phyloP scores from a whole-genome alignment of 1,140 invertebrate genomes.

The Geopemphigus sp. region DNA sequence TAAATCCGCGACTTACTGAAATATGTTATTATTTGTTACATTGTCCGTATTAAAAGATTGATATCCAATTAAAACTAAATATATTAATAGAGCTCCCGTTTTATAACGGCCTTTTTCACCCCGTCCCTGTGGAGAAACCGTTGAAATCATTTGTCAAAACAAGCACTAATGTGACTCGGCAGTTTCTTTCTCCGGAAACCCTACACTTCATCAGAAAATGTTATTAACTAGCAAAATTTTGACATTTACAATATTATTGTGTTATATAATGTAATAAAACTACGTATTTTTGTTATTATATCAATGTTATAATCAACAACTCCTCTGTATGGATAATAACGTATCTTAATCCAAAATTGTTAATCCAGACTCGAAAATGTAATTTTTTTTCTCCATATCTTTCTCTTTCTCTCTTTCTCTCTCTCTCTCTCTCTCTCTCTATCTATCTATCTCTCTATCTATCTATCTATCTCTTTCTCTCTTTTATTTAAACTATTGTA shows the following conservation, averaged over 20 bases:
- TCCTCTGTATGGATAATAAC: not conserved
- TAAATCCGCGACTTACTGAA: not conserved
- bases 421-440: slow-evolving; percentile 4
- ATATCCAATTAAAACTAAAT: slow-evolving; percentile 43
- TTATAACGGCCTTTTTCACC: not conserved
- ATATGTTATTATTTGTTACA: slow-evolving; percentile 10
- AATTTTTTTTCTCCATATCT: no score
- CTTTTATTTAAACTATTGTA: slow-evolving; percentile 23
- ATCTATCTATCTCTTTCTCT: slow-evolving; percentile 12
- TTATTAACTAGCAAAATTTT: slow-evolving; percentile 45
- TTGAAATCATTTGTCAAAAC: slow-evolving; percentile 49
- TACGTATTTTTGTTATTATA: slow-evolving; percentile 44
- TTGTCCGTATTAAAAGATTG: not conserved
- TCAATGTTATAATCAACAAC: slow-evolving; percentile 27
- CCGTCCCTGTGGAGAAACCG: slow-evolving; percentile 20
- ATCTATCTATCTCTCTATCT: slow-evolving; percentile 2
- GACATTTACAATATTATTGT: slow-evolving; percentile 34
- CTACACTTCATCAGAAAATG: slow-evolving; percentile 35
- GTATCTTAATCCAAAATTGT: slow-evolving; percentile 34
- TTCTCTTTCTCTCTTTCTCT: slow-evolving; percentile 7
- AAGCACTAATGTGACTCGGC: slow-evolving; percentile 45
- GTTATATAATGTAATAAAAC: slow-evolving; percentile 32
- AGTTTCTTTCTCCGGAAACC: slow-evolving; percentile 36
- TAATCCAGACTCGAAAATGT: slow-evolving; percentile 26
- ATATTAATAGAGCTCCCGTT: slow-evolving; percentile 36